phyloP scores from a whole-genome alignment of 2,888 invertebrate genomes.

The Myopa testacea region DNA sequence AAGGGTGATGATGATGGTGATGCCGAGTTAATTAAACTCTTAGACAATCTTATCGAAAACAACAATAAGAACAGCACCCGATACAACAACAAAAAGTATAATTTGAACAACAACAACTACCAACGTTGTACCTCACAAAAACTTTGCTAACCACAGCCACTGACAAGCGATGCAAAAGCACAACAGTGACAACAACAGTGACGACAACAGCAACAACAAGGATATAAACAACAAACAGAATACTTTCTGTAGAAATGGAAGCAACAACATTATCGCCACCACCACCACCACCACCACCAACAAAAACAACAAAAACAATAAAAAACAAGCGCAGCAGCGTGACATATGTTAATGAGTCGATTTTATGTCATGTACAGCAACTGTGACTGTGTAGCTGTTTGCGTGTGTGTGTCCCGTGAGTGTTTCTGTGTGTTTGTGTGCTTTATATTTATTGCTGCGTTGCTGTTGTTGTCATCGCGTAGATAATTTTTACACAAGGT shows the following conservation, averaged over 20 bases:
- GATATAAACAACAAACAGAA: too few species aligned
- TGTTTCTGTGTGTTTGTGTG: neutral
- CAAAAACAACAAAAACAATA: too few species aligned
- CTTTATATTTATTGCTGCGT: neutral
- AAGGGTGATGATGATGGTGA: neutral
- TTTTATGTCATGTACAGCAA: constrained; percentile 14
- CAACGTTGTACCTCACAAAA: neutral
- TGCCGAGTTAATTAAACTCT: too few species aligned
- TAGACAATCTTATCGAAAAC: neutral
- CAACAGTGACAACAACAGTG: neutral
- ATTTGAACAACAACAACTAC: neutral
- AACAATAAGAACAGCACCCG: neutral
- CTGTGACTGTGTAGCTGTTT: neutral
- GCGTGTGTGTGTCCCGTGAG: neutral
- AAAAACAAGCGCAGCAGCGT: neutral
- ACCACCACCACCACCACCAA: too few species aligned
- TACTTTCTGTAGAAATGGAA: too few species aligned
- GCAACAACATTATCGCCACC: too few species aligned
- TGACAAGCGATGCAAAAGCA: neutral
- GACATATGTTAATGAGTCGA: constrained; percentile 22
- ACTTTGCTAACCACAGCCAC: neutral
- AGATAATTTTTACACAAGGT: constrained; percentile 4
- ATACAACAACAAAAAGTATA: too few species aligned
- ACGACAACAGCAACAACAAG: neutral
- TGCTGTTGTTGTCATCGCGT: neutral